Conservation (phyloP, 2,888 invertebrate species). For the Clanis bilineata region DNA sequence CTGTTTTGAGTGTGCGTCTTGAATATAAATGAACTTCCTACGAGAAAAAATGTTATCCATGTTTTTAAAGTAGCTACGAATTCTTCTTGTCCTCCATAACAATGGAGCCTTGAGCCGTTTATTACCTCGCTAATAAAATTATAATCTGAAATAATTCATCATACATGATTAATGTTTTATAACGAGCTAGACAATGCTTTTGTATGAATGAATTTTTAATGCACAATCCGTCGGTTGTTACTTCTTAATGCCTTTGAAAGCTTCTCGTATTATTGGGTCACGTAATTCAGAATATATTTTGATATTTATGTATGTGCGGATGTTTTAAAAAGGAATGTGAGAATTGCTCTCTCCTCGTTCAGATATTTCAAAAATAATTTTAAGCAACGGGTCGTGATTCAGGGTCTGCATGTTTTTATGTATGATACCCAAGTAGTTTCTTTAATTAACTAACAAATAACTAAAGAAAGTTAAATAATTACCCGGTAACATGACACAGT, state of each 20-base stretch:
- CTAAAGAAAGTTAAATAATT: too few species aligned
- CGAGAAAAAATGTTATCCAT: slow-evolving; percentile 23
- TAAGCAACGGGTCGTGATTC: too few species aligned
- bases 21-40: slow-evolving; percentile 35
- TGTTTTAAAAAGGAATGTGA: too few species aligned
- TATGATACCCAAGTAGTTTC: too few species aligned
- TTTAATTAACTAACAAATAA: too few species aligned
- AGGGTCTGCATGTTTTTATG: too few species aligned
- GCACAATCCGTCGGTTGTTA: not conserved
- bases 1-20: slow-evolving; percentile 31
- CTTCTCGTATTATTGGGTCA: not conserved
- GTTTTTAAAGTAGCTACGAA: slow-evolving; percentile 27
- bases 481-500: too few species aligned
- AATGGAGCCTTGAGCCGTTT: not conserved
- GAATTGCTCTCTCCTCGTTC: too few species aligned
- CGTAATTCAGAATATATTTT: not conserved
- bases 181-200: not conserved
- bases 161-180: not conserved
- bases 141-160: slow-evolving; percentile 3
- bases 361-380: too few species aligned
- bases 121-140: slow-evolving; percentile 13
- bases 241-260: too few species aligned
- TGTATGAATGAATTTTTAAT: not conserved
- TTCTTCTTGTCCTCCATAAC: slow-evolving; percentile 19
- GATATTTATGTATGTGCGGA: not conserved